Evolutionary conservation across 2,797 vertebrate species (phyloP).

Genomic region (Myotis findleyi): DNA sequence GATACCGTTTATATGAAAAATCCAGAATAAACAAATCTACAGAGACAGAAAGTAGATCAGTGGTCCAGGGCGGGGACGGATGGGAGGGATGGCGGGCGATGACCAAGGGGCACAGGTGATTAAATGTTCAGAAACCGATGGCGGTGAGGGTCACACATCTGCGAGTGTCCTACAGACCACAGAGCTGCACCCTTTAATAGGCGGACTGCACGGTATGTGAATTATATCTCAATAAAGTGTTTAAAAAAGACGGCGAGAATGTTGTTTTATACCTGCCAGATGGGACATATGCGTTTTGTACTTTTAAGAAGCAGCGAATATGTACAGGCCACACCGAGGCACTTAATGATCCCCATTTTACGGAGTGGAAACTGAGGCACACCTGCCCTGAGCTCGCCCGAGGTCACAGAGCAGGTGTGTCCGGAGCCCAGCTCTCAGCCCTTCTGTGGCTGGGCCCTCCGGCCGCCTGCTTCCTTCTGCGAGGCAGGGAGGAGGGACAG

Average conservation of each 20-base stretch:
- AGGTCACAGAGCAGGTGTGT: neutral
- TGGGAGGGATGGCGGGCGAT: accelerated
- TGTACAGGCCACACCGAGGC: neutral
- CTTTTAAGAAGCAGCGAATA: neutral
- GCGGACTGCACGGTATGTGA: neutral
- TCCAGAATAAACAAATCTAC: neutral
- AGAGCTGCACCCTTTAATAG: neutral
- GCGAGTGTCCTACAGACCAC: neutral
- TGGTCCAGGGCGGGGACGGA: neutral
- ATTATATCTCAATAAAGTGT: neutral
- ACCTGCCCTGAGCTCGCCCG: neutral
- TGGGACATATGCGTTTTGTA: neutral
- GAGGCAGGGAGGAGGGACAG: too few relatives aligned
- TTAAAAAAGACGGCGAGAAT: neutral
- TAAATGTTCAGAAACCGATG: neutral
- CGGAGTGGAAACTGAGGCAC: neutral
- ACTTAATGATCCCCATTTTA: neutral
- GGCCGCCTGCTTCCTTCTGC: too few relatives aligned
- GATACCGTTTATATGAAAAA: accelerated
- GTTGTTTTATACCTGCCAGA: neutral
- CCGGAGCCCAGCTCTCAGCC: neutral
- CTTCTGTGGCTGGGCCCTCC: neutral
- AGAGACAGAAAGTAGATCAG: too few relatives aligned
- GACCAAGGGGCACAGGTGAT: neutral
- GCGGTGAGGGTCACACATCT: neutral